Conservation (phyloP, 2,113 vertebrate species). For the Poeciliopsis retropinna region DNA sequence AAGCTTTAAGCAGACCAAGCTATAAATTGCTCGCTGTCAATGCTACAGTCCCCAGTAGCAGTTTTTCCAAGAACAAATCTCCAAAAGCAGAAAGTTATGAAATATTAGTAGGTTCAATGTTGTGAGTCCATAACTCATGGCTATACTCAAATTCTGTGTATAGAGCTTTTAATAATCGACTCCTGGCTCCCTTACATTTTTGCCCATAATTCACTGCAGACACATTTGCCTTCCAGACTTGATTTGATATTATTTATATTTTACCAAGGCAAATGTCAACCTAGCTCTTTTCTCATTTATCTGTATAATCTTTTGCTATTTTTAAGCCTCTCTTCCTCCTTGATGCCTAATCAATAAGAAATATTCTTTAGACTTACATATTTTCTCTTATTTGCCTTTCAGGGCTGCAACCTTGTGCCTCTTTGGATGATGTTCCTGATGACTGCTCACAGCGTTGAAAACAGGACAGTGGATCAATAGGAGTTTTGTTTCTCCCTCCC, state of each 20-base stretch:
- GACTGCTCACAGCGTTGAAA: conserved; percentile 65
- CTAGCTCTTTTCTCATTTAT: conserved; percentile 46
- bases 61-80: conserved; percentile 37
- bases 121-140: conserved; percentile 64
- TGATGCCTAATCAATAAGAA: conserved; percentile 76
- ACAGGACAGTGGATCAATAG: conserved; percentile 71
- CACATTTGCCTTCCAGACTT: conserved; percentile 75
- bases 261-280: conserved; percentile 63
- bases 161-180: conserved; percentile 69
- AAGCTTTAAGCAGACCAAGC: conserved; percentile 37
- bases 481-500: conserved; percentile 45
- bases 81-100: conserved; percentile 66
- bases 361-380: conserved; percentile 66
- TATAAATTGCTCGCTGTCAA: conserved; percentile 58
- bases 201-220: conserved; percentile 79
- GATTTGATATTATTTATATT: conserved; percentile 77
- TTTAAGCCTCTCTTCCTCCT: conserved; percentile 54
- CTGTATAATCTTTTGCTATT: conserved; percentile 53
- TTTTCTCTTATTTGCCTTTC: conserved; percentile 64
- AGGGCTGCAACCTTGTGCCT: conserved; percentile 65
- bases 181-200: conserved; percentile 58
- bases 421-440: conserved; percentile 74
- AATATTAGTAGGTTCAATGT: conserved; percentile 69
- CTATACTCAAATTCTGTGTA: conserved; percentile 56
- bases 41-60: conserved; percentile 54